Evolutionary conservation across 2,797 vertebrate genomes (phyloP).

Genomic region (Mormyrus hasselquistii): DNA sequence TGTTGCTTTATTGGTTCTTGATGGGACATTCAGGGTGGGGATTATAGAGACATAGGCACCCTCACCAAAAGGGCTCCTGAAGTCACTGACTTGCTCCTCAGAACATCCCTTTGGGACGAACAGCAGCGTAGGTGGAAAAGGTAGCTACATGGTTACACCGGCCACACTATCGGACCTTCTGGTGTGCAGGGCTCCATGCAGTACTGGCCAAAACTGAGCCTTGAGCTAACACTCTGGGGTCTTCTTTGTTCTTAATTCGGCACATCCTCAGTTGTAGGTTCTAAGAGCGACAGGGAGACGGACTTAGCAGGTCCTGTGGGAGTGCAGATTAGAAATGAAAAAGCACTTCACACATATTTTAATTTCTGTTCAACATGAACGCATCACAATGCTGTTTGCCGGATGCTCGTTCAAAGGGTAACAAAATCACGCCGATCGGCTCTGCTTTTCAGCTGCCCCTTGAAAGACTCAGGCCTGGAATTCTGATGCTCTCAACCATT

Average conservation of each 20-base stretch:
- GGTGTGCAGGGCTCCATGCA: not conserved
- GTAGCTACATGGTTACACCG: not conserved
- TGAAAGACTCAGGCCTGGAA: not conserved
- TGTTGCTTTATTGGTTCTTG: not conserved
- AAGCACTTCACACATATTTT: not conserved
- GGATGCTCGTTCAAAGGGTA: not conserved
- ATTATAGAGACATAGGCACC: not conserved
- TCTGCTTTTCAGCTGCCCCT: conserved; percentile 5
- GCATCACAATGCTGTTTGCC: not conserved
- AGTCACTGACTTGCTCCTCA: not conserved
- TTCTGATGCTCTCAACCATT: not conserved
- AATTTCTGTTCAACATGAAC: not conserved
- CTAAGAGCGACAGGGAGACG: not conserved
- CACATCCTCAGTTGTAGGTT: not conserved
- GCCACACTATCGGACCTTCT: not conserved
- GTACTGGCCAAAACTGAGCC: not conserved
- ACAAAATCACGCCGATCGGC: conserved; percentile 9
- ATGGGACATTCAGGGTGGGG: not conserved
- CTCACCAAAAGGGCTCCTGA: not conserved
- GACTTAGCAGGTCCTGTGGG: not conserved
- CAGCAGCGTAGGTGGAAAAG: not conserved
- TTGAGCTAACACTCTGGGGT: not conserved
- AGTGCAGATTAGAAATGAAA: not conserved
- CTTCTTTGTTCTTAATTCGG: not conserved
- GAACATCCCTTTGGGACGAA: not conserved